Evolutionary conservation across 2,113 vertebrate species (phyloP).

Genomic region (Sturnus vulgaris): DNA sequence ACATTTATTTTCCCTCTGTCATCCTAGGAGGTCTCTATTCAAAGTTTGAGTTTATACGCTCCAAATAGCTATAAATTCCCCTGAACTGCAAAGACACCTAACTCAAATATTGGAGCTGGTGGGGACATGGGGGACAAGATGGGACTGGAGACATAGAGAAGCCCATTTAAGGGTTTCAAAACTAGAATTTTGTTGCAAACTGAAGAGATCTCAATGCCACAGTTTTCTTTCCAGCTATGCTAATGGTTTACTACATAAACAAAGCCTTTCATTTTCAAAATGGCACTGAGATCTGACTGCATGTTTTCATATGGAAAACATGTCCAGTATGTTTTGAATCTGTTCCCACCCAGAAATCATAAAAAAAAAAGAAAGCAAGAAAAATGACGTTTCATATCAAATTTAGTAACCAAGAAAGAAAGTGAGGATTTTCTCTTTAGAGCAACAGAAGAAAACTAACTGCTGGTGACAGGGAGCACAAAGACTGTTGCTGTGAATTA

Average conservation of each 20-base stretch:
- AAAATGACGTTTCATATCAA: not conserved
- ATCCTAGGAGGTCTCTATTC: not conserved
- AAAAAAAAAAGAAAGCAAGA: not conserved
- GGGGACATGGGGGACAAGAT: not conserved
- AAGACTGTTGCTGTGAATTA: not conserved
- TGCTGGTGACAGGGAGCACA: not conserved
- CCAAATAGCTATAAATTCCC: not conserved
- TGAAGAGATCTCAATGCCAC: not conserved
- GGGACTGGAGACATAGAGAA: not conserved
- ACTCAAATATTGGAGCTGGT: fast-evolving
- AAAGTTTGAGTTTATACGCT: not conserved
- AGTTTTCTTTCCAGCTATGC: not conserved
- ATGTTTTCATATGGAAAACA: not conserved
- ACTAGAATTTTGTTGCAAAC: not conserved
- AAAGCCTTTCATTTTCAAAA: not conserved
- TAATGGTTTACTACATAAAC: not conserved
- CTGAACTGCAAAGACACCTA: not conserved
- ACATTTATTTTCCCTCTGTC: not conserved
- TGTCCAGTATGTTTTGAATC: not conserved
- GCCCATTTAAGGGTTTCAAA: not conserved
- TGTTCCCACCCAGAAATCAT: not conserved
- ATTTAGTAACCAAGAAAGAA: not conserved
- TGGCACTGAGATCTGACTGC: not conserved
- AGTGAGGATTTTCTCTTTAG: not conserved
- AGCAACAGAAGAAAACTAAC: not conserved